A percentile compares a stretch with the other conserved stretches of the same genome.
Evolutionary conservation across 2,113 vertebrate genomes (phyloP).

Genomic region (Propithecus coquereli): DNA sequence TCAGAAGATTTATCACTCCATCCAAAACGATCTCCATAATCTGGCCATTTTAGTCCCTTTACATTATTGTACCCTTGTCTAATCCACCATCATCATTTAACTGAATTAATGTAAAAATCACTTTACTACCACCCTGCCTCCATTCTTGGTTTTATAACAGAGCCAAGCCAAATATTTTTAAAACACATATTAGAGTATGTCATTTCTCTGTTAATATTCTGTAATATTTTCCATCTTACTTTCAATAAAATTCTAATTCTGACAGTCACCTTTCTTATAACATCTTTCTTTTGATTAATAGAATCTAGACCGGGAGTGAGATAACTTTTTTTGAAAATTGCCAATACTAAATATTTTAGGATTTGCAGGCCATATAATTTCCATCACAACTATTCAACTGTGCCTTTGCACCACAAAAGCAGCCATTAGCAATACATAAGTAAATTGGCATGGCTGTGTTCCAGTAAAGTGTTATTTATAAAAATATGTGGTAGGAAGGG

Average conservation of each 20-base stretch:
- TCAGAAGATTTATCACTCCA: background rate
- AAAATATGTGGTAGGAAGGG: background rate
- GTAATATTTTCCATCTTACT: background rate
- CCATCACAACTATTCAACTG: background rate
- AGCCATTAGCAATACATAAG: background rate
- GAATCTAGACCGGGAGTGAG: background rate
- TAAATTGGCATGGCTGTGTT: background rate
- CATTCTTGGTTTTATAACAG: background rate
- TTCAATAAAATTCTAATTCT: constrained; percentile 11
- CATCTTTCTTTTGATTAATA: background rate
- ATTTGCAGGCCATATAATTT: background rate
- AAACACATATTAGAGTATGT: background rate
- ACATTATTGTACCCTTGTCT: background rate
- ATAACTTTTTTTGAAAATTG: background rate
- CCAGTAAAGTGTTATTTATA: background rate
- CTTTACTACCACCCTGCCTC: background rate
- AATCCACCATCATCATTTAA: background rate
- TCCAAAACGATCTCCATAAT: background rate
- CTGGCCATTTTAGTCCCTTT: background rate
- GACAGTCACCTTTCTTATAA: background rate
- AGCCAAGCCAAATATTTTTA: background rate
- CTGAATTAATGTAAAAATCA: background rate
- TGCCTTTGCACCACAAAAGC: background rate
- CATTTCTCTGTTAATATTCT: background rate
- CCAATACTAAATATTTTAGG: background rate